Conservation (phyloP, 2,888 invertebrate species). For the Drosophila algonquin region DNA sequence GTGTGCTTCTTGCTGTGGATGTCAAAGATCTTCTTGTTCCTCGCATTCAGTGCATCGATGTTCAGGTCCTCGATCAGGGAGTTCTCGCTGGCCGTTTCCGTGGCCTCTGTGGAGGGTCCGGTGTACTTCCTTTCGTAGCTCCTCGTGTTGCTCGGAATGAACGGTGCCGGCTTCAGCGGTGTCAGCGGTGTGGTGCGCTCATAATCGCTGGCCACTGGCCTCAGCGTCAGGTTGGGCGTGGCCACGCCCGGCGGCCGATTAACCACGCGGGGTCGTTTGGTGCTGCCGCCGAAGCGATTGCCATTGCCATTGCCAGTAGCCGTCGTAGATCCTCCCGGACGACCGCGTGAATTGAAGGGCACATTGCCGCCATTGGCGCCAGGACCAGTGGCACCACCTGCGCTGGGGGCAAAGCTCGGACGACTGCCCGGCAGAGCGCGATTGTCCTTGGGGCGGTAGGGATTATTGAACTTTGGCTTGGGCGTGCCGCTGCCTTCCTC, state of each 20-base stretch:
- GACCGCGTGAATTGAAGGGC: slow-evolving; percentile 64
- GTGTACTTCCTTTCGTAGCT: slow-evolving; percentile 83
- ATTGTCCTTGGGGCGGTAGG: slow-evolving; percentile 57
- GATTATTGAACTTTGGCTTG: slow-evolving; percentile 45
- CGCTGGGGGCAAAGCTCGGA: slow-evolving; percentile 46
- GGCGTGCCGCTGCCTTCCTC: slow-evolving; percentile 16
- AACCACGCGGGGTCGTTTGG: slow-evolving; percentile 73
- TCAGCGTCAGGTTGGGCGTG: slow-evolving; percentile 74
- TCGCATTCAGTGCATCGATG: slow-evolving; percentile 85
- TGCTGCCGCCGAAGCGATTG: slow-evolving; percentile 56
- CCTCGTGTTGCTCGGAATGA: slow-evolving; percentile 81
- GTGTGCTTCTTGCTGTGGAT: slow-evolving; percentile 84
- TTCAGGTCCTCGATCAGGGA: slow-evolving; percentile 84
- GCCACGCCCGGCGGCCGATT: slow-evolving; percentile 79
- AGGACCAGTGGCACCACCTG: slow-evolving; percentile 17
- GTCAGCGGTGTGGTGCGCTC: slow-evolving; percentile 74
- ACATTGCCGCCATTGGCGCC: slow-evolving; percentile 54
- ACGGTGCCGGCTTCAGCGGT: slow-evolving; percentile 79
- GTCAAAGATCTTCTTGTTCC: slow-evolving; percentile 85
- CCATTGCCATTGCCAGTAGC: slow-evolving; percentile 29
- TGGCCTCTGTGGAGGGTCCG: slow-evolving; percentile 72
- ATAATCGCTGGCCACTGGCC: slow-evolving; percentile 80
- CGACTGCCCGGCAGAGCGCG: slow-evolving; percentile 62
- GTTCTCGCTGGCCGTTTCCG: slow-evolving; percentile 73
- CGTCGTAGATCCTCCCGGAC: slow-evolving; percentile 18